Evolutionary conservation across 2,113 vertebrate species (phyloP).

Genomic region (Butorides virescens): DNA sequence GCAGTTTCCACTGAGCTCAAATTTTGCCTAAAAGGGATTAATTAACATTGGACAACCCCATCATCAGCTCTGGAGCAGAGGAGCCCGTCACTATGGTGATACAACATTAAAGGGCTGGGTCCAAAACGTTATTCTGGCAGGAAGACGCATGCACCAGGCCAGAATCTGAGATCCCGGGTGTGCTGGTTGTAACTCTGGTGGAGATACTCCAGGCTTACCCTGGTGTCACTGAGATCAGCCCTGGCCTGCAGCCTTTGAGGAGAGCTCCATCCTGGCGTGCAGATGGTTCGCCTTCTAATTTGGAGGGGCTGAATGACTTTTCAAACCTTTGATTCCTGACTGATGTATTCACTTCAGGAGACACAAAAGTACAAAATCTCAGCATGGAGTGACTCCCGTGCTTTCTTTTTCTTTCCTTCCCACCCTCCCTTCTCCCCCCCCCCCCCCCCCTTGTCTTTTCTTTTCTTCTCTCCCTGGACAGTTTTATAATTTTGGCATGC

Average conservation of each 20-base stretch:
- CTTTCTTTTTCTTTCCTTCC: conserved; percentile 9
- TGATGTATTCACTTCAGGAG: conserved; percentile 54
- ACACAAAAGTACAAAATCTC: conserved; percentile 67
- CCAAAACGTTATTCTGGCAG: background rate
- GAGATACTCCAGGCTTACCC: background rate
- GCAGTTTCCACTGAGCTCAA: background rate
- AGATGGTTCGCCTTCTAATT: conserved; percentile 43
- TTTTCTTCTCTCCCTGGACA: conserved; percentile 57
- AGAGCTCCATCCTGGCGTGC: background rate
- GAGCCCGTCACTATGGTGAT: conserved; percentile 1
- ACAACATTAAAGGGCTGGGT: background rate
- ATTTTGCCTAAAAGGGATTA: background rate
- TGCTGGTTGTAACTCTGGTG: background rate
- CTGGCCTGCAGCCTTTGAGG: conserved; percentile 8
- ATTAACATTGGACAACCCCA: background rate
- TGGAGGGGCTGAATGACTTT: conserved; percentile 58
- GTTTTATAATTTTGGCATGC: conserved; percentile 58
- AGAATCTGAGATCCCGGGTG: background rate
- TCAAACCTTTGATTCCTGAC: conserved; percentile 66
- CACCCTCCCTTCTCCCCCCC: background rate
- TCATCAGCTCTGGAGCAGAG: conserved; percentile 1
- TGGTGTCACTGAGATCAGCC: background rate
- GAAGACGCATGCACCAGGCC: background rate
- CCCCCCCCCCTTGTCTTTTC: background rate
- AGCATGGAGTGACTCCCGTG: conserved; percentile 55